Evolutionary conservation across 2,113 vertebrate species (phyloP), one percentile per base, ranked within the genome.

Genomic region (Hyaena hyaena): DNA sequence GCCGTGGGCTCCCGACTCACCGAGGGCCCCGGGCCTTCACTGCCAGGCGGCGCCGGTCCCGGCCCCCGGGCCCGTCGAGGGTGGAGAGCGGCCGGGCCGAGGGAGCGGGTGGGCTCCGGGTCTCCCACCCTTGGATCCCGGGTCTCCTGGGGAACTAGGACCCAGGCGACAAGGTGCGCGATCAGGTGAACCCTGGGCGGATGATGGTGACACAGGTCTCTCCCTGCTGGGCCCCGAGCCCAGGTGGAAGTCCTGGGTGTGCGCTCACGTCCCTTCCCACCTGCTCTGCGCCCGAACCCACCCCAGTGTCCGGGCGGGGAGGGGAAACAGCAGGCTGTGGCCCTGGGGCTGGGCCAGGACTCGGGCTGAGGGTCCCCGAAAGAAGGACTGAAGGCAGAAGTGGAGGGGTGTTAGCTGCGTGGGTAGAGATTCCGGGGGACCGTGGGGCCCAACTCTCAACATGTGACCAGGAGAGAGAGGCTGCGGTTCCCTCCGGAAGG

Each of bases 21-120:
- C 77, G 53, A 74, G 90, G 35, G 35, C 87, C 93, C 39, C 7
- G 0, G 87, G 83, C 15, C 3, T 33, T 80, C 63, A 7, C 12
- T 71, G 95, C 86, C 93, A 73, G 93, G 77, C 79, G 65, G 82
- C 0, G 11, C 89, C 50, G 63, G 71, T 90, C 89, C 95, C 69
- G 82, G 85, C 90, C 87, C 26, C 26, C 4, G 19, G 88, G 86
- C 48, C 69, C 45, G 5, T 61, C 9, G 3, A 5, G 1, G 23
- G 48, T 0, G 3, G 45, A 69, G 39, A 39, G 39, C 39, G 39
- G 39, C 39, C 39, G 39, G 39, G 39, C 39, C 39, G 39, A 39
- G 39, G 39, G 39, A 39, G 39, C 3, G 39, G 39, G 39, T 39
- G 39, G 39, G 39, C 39, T 3, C 39, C 3, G 39, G 39, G 39